Evolutionary conservation across 2,113 vertebrate genomes (phyloP).

Genomic region (Microtus pennsylvanicus): DNA sequence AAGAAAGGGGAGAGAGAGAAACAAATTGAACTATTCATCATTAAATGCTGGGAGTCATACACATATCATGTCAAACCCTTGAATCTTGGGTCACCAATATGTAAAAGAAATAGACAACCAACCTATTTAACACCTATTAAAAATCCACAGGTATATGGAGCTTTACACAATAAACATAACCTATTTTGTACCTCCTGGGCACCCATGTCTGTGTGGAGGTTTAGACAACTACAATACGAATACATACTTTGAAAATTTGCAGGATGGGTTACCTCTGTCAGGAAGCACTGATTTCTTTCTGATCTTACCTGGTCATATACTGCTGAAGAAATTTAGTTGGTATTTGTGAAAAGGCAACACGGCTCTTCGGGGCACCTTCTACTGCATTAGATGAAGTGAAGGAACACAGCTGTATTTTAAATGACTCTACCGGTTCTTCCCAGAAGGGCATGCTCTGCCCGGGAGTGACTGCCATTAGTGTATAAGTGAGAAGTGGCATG

Average conservation of each 20-base stretch:
- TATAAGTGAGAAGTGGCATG: conserved; percentile 87
- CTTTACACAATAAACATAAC: not conserved
- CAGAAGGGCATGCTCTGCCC: conserved; percentile 77
- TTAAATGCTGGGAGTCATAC: not conserved
- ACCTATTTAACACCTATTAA: not conserved
- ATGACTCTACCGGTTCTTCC: conserved; percentile 78
- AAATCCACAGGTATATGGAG: not conserved
- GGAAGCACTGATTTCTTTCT: conserved; percentile 42
- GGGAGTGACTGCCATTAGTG: conserved; percentile 82
- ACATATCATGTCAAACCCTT: not conserved
- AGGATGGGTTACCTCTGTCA: not conserved
- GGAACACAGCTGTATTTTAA: conserved; percentile 81
- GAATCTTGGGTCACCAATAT: not conserved
- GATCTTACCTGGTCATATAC: conserved; percentile 63
- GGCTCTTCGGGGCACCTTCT: conserved; percentile 52
- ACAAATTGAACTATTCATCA: not conserved
- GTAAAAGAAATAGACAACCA: not conserved
- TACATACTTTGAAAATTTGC: not conserved
- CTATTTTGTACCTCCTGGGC: not conserved
- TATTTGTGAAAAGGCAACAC: conserved; percentile 22
- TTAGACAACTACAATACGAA: not conserved
- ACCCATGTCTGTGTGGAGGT: not conserved
- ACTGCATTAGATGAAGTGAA: conserved; percentile 72
- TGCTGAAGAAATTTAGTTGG: conserved; percentile 14
- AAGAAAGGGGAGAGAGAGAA: not conserved